Evolutionary conservation across 1,140 invertebrate species (phyloP).

Genomic region (Drosophila miranda): DNA sequence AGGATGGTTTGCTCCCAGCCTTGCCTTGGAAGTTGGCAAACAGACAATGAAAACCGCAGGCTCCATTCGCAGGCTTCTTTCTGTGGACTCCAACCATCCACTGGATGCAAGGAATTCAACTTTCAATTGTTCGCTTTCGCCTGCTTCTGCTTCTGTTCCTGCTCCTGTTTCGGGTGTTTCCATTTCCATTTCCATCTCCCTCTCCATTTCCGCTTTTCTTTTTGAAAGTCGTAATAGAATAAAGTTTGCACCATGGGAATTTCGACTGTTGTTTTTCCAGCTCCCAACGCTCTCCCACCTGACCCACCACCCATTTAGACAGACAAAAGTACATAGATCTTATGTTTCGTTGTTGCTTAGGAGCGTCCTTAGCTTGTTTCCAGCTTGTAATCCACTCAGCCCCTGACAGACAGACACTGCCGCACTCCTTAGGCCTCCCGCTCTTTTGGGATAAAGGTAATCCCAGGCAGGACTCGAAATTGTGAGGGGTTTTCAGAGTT

Average conservation of each 20-base stretch:
- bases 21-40: slow-evolving; percentile 9
- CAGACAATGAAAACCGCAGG: slow-evolving; percentile 60
- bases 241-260: slow-evolving; percentile 76
- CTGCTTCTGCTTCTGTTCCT: slow-evolving; percentile 33
- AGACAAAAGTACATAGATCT: slow-evolving; percentile 67
- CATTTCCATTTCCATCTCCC: background rate
- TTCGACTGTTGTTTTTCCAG: slow-evolving; percentile 72
- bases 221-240: slow-evolving; percentile 72
- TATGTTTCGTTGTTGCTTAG: background rate
- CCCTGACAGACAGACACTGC: background rate
- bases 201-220: slow-evolving; percentile 23
- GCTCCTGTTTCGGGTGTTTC: slow-evolving; percentile 31
- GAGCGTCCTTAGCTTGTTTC: slow-evolving; percentile 60
- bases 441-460: no score
- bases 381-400: slow-evolving; percentile 73
- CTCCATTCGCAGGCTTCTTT: slow-evolving; percentile 2
- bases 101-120: slow-evolving; percentile 35
- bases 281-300: slow-evolving; percentile 1
- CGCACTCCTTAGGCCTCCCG: background rate
- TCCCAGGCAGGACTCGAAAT: no score
- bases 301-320: slow-evolving; percentile 9
- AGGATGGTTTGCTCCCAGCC: background rate
- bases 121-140: slow-evolving; percentile 69
- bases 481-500: no score
- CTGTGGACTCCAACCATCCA: background rate